Percentiles rank a stretch among this genome's conserved stretches.
Evolutionary conservation across 2,888 invertebrate genomes (phyloP).

Genomic region (Erpobdella octoculata): DNA sequence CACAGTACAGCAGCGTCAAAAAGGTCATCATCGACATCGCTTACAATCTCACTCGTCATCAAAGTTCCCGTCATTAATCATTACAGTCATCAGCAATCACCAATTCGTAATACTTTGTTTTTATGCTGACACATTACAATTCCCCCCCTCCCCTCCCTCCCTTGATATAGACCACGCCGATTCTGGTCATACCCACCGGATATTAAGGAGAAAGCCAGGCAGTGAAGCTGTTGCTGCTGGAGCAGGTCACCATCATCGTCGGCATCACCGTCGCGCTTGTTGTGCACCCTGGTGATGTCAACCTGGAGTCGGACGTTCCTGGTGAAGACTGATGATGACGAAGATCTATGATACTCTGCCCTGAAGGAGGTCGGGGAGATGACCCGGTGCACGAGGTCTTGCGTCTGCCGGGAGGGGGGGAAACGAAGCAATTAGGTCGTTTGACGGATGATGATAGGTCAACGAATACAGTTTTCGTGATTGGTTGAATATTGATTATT

Average conservation of each 20-base stretch:
- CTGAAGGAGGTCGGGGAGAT: conserved; percentile 93
- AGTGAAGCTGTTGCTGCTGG: conserved; percentile 60
- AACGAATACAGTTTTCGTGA: too few species aligned
- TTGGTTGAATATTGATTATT: too few species aligned
- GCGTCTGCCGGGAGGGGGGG: conserved; percentile 43
- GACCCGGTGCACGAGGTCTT: conserved; percentile 70
- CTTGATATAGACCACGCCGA: too few species aligned
- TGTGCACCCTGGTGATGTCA: conserved; percentile 28
- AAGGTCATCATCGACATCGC: too few species aligned
- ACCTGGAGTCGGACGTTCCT: conserved; percentile 85
- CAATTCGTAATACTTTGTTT: too few species aligned
- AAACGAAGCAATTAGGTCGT: neutral
- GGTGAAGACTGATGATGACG: conserved; percentile 91
- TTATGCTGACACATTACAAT: too few species aligned
- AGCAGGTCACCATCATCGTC: neutral
- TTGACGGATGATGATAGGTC: too few species aligned
- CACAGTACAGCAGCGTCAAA: too few species aligned
- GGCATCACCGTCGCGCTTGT: neutral
- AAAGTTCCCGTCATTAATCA: too few species aligned
- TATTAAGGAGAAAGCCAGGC: conserved; percentile 84
- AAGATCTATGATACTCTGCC: conserved; percentile 82
- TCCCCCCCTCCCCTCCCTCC: too few species aligned
- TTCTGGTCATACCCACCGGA: conserved; percentile 30
- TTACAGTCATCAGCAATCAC: too few species aligned
- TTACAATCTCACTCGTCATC: too few species aligned